These are phyloP conservation scores for Leiothrix lutea DNA, from an alignment of 2,113 vertebrate species.

Conservation along the genomic window DNA sequence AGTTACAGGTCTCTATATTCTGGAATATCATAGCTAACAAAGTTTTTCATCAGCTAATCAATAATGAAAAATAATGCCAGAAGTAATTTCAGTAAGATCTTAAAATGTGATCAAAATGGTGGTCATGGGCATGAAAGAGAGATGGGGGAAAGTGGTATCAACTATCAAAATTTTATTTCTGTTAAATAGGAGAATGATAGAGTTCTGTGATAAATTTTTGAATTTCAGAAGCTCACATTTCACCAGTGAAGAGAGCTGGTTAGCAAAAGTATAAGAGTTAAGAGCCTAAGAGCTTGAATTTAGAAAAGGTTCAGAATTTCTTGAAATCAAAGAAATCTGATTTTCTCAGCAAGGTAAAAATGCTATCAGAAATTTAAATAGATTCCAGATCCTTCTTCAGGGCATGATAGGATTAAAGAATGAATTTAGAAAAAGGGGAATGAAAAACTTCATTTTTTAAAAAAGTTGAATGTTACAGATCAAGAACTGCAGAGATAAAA, in stretches of 20 bases:
- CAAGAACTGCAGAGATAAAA: not conserved
- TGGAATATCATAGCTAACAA: not conserved
- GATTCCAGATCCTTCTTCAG: not conserved
- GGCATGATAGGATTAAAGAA: not conserved
- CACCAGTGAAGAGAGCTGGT: not conserved
- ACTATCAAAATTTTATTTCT: not conserved
- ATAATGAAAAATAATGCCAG: not conserved
- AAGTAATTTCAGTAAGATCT: not conserved
- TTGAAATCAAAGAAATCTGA: not conserved
- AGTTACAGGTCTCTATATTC: not conserved
- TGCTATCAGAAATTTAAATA: not conserved
- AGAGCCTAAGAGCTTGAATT: not conserved
- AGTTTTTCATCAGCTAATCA: not conserved
- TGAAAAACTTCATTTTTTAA: not conserved
- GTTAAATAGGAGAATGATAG: not conserved
- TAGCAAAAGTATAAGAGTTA: not conserved
- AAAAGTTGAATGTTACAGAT: not conserved
- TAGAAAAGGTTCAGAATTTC: not conserved
- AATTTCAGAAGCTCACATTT: not conserved
- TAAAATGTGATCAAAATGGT: not conserved
- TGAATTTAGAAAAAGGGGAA: not conserved
- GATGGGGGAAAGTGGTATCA: not conserved
- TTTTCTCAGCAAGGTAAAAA: not conserved
- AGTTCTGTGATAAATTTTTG: not conserved
- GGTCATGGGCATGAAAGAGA: not conserved